Evolutionary conservation across 1,140 invertebrate species (phyloP), one percentile per base, ranked within the genome.

Genomic region (Drosophila orosa): DNA sequence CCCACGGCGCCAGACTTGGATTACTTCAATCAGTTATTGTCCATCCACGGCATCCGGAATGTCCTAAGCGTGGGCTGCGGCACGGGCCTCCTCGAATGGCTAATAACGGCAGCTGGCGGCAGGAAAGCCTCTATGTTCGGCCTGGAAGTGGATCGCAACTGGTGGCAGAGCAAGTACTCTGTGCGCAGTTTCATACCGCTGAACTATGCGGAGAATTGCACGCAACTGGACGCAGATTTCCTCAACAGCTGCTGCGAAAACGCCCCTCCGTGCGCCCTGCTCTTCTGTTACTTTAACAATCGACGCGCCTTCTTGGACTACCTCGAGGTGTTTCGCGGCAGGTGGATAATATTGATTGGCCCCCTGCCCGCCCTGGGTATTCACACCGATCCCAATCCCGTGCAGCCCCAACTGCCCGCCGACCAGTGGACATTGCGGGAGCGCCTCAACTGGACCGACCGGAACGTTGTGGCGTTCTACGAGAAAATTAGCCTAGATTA

Each of bases 271-370:
- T 93, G 93, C 56, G 95, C 95, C 0, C 76, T 96, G 50, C 77
- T 96, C 25, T 96, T 96, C 83, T 96, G 95, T 79, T 96, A 96
- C 80, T 96, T 96, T 79, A 96, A 96, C 74, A 94, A 96, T 71
- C 93, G 93, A 1, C 35, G 58, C 7, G 95, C 95, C 17, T 96
- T 96, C 91, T 62, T 92, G 7, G 91, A 95, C 9, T 96, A 96
- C 80, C 84, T 96, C n/a, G 85, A 92, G 31, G 75, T 93, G 47
- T 96, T 94, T 83, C 80, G 86, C 5, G 96, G 95, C 2, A 92
- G 92, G 24, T 92, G 94, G 44, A 74, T 96, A 7, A 93, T 96
- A 62, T 94, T 96, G 13, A 95, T 96, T 73, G 96, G 96, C 5
- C 95, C 95, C 0, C 92, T 92, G n/a, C 90, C 94, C n/a, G 93